Percentiles rank a stretch among this genome's conserved stretches.
Conservation (phyloP, 2,888 invertebrate genomes). For the Microctonus hyperodae region DNA sequence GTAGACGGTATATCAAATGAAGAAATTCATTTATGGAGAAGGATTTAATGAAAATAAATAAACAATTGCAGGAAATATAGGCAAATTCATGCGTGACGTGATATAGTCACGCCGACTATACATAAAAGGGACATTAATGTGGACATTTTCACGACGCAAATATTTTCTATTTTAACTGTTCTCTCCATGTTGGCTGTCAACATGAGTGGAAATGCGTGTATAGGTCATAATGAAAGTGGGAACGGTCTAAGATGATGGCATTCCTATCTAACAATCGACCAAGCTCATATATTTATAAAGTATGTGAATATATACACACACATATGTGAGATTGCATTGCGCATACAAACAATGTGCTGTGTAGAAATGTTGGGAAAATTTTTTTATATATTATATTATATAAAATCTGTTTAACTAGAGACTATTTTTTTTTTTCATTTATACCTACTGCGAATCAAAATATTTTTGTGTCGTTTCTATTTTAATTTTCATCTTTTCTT, state of each 20-base stretch:
- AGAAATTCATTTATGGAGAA: not conserved
- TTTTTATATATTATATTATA: not conserved
- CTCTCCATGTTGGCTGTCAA: not conserved
- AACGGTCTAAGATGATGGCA: constrained; percentile 33
- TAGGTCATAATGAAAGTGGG: constrained; percentile 19
- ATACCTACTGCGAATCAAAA: not conserved
- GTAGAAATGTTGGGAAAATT: not conserved
- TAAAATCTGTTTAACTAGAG: not conserved
- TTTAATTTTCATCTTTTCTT: not conserved
- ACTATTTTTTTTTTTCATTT: not conserved
- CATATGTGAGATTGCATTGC: not conserved
- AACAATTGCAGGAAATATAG: not conserved
- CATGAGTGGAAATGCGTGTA: constrained; percentile 10
- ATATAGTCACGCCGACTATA: constrained; percentile 1
- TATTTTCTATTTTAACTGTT: constrained; percentile 2
- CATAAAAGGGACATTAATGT: constrained; percentile 1
- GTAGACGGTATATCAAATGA: not conserved
- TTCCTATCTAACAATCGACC: constrained; percentile 39
- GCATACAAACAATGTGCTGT: not conserved
- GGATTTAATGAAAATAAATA: not conserved
- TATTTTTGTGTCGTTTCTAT: not conserved
- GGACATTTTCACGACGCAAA: constrained; percentile 1
- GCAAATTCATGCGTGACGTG: not conserved
- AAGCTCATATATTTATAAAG: constrained; percentile 13
- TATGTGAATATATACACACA: not conserved